Base-by-base conservation (phyloP, 2,888 invertebrate genomes). In the Pedicia rivosa region DNA sequence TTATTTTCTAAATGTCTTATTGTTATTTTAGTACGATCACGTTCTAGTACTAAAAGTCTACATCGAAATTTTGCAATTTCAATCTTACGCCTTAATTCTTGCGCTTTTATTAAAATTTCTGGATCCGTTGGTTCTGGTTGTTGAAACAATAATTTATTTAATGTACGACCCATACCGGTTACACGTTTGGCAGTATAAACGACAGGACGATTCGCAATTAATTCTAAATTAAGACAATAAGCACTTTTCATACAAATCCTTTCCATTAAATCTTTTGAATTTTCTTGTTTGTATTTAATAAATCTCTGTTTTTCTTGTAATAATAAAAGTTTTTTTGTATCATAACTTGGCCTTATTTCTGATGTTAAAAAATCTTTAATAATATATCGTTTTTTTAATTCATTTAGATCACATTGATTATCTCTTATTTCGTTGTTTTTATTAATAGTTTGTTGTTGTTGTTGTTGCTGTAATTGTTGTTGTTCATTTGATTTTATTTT, bases 331-430 rank as follows among this genome's bases (percentile, higher is more conserved):
- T 78, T 78, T 2, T 68, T 68, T 5, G 81, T 67, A 29, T 72
- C 73, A 49, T 84, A 86, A 52, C 83, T 83, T 3, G 67, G 69
- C 42, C 75, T 69, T 34, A 82, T 68, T 51, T 82, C 80, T 2
- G 65, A 65, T 43, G 65, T 66, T 2, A 66, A 52, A 45, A 73
- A 68, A 44, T 60, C 43, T n/a, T 57, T 48, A 14, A 51, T 46
- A 8, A 48, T 37, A 40, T 54, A 57, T 2, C 65, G 59, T 25
- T 54, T 52, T 3, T 54, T 59, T 26, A 53, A 50, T 16, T 20
- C 10, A n/a, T 19, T 26, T 9, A 12, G 15, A 19, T 36, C 22
- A n/a, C 7, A n/a, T 31, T 7, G 4, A 36, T 36, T 36, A 15
- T 22, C 20, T 26, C 13, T 22, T 14, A 28, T 35, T 14, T 26